phyloP scores from a whole-genome alignment of 2,113 vertebrate species.

The Panurus biarmicus region DNA sequence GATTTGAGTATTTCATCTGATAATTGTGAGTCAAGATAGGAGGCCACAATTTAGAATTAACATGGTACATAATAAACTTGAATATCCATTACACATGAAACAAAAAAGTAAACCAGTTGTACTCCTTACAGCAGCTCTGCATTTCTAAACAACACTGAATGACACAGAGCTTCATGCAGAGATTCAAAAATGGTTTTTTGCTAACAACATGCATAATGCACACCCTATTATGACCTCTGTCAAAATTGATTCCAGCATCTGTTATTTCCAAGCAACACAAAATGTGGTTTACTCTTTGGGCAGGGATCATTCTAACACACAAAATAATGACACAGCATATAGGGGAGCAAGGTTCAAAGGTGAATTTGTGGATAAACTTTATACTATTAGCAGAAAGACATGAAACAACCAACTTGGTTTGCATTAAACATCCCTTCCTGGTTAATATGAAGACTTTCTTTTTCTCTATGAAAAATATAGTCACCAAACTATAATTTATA shows the following conservation, averaged over 20 bases:
- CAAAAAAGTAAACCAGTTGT: neutral
- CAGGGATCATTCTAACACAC: neutral
- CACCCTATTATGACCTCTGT: neutral
- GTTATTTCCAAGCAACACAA: neutral
- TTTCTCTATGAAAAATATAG: neutral
- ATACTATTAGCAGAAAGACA: neutral
- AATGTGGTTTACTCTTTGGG: fast-evolving
- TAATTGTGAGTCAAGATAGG: neutral
- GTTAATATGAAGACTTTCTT: neutral
- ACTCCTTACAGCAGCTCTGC: neutral
- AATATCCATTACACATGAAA: neutral
- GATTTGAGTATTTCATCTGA: neutral
- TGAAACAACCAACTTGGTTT: neutral
- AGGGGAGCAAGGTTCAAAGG: neutral
- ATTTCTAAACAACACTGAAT: neutral
- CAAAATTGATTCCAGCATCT: neutral
- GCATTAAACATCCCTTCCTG: neutral
- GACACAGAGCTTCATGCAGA: neutral
- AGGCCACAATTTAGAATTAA: neutral
- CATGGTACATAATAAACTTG: neutral
- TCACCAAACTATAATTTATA: neutral
- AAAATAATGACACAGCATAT: neutral
- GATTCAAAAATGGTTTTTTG: neutral
- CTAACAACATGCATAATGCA: neutral
- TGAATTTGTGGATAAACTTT: neutral